These are phyloP conservation scores for Bubalus kerabau DNA, from an alignment of 2,113 vertebrate genomes.

Conservation along the genomic window DNA sequence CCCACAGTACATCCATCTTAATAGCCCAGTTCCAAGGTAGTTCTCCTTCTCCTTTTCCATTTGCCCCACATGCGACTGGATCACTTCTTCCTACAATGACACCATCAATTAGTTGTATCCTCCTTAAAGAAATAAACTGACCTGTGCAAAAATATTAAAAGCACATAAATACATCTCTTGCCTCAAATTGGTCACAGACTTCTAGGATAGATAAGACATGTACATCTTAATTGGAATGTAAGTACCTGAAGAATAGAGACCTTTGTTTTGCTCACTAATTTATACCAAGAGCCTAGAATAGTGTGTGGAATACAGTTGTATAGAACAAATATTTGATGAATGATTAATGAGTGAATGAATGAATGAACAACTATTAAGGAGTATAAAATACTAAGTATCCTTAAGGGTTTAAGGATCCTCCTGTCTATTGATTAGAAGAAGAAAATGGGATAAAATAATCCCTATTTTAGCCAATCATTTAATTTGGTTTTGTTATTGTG, in stretches of 20 bases:
- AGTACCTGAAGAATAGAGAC: not conserved
- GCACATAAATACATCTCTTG: not conserved
- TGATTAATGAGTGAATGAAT: not conserved
- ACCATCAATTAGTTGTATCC: not conserved
- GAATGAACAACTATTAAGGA: not conserved
- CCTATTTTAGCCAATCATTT: not conserved
- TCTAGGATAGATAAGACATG: not conserved
- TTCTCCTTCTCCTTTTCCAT: not conserved
- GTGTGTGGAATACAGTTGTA: not conserved
- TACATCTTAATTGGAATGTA: not conserved
- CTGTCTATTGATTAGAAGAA: not conserved
- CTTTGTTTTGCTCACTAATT: not conserved
- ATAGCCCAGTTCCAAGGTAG: not conserved
- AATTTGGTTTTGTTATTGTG: not conserved
- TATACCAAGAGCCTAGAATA: not conserved
- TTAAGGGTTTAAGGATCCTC: not conserved
- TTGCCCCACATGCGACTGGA: not conserved
- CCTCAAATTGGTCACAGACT: not conserved
- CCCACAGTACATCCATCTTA: not conserved
- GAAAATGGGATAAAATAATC: not conserved
- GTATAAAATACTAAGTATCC: not conserved
- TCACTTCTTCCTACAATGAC: not conserved
- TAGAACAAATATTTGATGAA: not conserved
- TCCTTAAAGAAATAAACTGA: not conserved
- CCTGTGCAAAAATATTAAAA: not conserved